phyloP scores from a whole-genome alignment of 2,888 invertebrate genomes.

The Leptinotarsa juncta region DNA sequence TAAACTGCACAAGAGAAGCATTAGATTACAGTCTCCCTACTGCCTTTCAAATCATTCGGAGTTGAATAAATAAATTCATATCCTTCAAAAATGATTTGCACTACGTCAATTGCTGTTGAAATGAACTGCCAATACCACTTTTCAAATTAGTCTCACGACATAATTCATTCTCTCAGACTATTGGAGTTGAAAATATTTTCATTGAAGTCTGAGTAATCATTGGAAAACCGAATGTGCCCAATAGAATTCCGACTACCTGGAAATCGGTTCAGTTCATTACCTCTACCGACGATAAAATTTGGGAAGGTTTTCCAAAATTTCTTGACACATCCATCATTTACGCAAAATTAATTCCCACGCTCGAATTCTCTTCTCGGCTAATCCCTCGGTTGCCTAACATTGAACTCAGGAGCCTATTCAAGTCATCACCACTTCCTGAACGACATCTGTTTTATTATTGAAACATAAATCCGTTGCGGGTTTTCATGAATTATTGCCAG shows the following conservation, averaged over 20 bases:
- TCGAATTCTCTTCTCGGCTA: not conserved
- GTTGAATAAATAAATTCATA: no score
- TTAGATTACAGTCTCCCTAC: no score
- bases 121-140: no score
- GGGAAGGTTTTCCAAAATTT: not conserved
- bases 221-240: not conserved
- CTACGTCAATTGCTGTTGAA: no score
- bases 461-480: constrained; percentile 4
- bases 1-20: no score
- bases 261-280: not conserved
- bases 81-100: no score
- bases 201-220: not conserved
- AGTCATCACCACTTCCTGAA: constrained; percentile 24
- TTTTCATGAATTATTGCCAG: constrained; percentile 22
- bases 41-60: no score
- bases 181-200: no score
- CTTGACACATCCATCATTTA: constrained; percentile 4
- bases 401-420: constrained; percentile 3
- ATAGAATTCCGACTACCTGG: not conserved
- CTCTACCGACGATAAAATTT: not conserved
- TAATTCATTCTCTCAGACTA: no score
- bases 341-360: constrained; percentile 4
- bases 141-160: no score
- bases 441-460: constrained; percentile 28
- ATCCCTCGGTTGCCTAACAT: not conserved